Evolutionary conservation across 2,797 vertebrate species (phyloP), one percentile per base, ranked within the genome.

Genomic region (Acipenser ruthenus): DNA sequence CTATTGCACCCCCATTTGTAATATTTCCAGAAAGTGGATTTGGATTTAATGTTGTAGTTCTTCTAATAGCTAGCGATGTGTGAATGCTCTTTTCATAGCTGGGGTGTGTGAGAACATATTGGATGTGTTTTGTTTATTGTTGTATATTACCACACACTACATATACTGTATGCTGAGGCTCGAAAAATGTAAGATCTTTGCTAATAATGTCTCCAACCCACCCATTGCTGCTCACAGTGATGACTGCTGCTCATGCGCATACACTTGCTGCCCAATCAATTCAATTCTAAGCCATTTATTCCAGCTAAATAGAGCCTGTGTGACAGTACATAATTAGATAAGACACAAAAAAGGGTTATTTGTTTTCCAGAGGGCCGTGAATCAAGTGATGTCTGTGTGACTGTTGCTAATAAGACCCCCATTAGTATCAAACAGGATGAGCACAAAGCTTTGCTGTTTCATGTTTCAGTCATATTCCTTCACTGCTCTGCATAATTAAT

Each of bases 361-460:
- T 83, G 77, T 83, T 73, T 71, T 68, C 60, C 68, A 71, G 66
- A 69, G 75, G 74, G 68, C 75, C 62, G 70, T 67, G 63, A 73
- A 87, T 84, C 80, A 87, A 84, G 75, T 82, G 79, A 82, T 73
- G 72, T 80, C 69, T 77, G 79, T 82, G 78, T 82, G 80, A 82
- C 74, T 72, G 69, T 79, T 58, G 72, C 72, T 74, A 74, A 79
- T 67, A 70, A 69, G 68, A 67, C 64, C 50, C 55, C 75, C 74
- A 71, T 73, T 70, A 78, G 81, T 80, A 80, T 80, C 72, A 74
- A 70, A 73, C 69, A 68, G 71, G 74, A 70, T 37, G 69, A 72
- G 66, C 69, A 83, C 84, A 83, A 72, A 73, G 77, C 79, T 10
- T 63, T 70, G 73, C 72, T 80, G 78, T 73, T 70, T 60, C 62